Base-by-base conservation (phyloP, 2,113 vertebrate genomes). In the Thamnophis sirtalis region DNA sequence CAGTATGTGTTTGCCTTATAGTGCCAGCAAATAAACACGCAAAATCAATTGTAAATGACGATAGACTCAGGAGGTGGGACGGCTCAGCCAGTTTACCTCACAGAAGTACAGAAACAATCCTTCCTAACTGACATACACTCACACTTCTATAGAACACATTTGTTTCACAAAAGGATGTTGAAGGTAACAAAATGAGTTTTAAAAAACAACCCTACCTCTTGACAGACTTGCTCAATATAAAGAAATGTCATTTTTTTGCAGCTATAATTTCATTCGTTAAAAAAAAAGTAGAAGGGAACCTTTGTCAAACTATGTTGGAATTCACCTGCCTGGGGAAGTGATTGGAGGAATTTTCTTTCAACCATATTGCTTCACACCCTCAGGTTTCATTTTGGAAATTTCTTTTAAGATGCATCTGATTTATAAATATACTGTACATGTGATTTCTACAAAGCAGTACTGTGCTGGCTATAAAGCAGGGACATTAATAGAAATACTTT, bases 1-100 rank as follows among this genome's bases (percentile, higher is more conserved):
- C 90, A 6, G 48, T 63, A 19, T 89, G 22, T 91, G 33, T 49
- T 28, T 56, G 73, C 88, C 88, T 91, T 88, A 86, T 94, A 91
- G 89, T 53, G 54, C 60, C 86, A 60, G 86, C 88, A 54, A 93
- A 84, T 88, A 63, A 93, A 63, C 58, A 21, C 60, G 13, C 43
- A 48, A 89, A 58, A 87, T 88, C 15, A 80, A 38, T 80, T 68
- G 17, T 68, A 50, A 86, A 49, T 22, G 91, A 91, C 60, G 8
- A 88, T 63, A 73, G 58, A 49, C 33, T 73, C 28, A 15, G 58
- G 92, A 50, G 86, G 89, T 91, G 54, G 92, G 68, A 87, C 84
- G 50, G 60, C 50, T 33, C 90, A 19, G 80, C 28, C 92, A 87
- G 58, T 89, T 50, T 87, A 4, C 80, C 28, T 38, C 85, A 13